These are phyloP conservation scores for Lottia gigantea DNA, from an alignment of 2,888 invertebrate genomes.

Conservation along the genomic window DNA sequence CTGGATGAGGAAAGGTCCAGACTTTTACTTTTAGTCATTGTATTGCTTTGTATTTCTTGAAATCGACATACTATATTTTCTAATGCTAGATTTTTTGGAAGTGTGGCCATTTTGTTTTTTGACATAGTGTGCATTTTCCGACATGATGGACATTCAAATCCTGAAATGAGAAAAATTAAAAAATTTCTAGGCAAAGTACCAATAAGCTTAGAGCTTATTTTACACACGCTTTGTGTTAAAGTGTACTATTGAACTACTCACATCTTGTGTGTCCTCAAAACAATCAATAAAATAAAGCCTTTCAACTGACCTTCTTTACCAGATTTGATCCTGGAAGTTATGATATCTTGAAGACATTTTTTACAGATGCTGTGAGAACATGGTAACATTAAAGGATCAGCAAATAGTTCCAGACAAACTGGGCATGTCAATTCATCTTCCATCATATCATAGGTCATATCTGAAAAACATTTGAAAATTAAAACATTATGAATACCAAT, in stretches of 20 bases:
- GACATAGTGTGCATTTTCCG: slow-evolving; percentile 47
- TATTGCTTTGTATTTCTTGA: slow-evolving; percentile 59
- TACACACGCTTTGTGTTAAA: no score
- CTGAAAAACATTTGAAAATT: slow-evolving; percentile 18
- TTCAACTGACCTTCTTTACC: slow-evolving; percentile 48
- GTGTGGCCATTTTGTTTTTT: slow-evolving; percentile 43
- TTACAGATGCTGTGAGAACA: slow-evolving; percentile 65
- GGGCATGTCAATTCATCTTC: slow-evolving; percentile 66
- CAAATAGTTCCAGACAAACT: slow-evolving; percentile 63
- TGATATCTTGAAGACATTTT: slow-evolving; percentile 61
- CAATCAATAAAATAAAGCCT: background rate
- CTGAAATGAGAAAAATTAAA: slow-evolving; percentile 30
- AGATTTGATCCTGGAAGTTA: slow-evolving; percentile 41
- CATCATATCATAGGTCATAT: slow-evolving; percentile 44
- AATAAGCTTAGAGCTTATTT: no score
- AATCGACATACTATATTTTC: slow-evolving; percentile 64
- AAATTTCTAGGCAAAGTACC: no score
- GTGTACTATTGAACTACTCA: no score
- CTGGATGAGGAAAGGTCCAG: slow-evolving; percentile 40
- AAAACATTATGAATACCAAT: background rate
- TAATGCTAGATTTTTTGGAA: slow-evolving; percentile 61
- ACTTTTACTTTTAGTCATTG: slow-evolving; percentile 45
- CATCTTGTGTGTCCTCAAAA: no score
- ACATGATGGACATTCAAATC: slow-evolving; percentile 61
- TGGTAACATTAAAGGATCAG: slow-evolving; percentile 61